Evolutionary conservation across 1,140 invertebrate species (phyloP).

Genomic region (Zaprionus kolodkinae): DNA sequence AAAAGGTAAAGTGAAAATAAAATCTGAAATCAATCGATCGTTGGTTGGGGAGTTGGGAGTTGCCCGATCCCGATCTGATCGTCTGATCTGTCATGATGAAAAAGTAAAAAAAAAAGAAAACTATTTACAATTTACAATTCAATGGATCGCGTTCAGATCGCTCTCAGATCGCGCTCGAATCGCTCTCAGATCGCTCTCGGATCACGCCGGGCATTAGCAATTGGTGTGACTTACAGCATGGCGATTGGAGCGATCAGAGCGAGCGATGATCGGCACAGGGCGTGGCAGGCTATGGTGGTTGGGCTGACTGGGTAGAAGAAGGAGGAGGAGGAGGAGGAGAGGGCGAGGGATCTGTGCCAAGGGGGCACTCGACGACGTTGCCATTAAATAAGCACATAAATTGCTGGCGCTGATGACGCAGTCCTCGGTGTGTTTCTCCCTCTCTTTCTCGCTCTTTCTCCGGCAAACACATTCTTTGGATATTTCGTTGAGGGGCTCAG

Average conservation of each 20-base stretch:
- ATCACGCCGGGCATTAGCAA: conserved; percentile 37
- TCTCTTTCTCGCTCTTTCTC: neutral
- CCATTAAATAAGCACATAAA: conserved; percentile 58
- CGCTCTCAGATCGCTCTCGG: neutral
- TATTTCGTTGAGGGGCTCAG: conserved; percentile 4
- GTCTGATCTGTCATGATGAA: conserved; percentile 15
- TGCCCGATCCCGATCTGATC: conserved; percentile 6
- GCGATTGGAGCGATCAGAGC: conserved; percentile 17
- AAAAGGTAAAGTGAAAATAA: conserved; percentile 36
- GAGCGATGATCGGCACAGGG: conserved; percentile 18
- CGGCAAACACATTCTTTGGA: conserved; percentile 31
- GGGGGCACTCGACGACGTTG: conserved; percentile 23
- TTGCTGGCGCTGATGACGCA: conserved; percentile 52
- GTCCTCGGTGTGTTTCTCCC: conserved; percentile 20
- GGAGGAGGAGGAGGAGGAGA: neutral
- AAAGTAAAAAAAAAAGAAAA: conserved; percentile 12
- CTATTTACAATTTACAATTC: conserved; percentile 58
- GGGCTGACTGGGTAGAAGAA: neutral
- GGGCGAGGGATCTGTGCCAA: neutral
- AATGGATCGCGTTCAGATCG: conserved; percentile 38
- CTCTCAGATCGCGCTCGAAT: neutral
- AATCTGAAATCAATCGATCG: conserved; percentile 50
- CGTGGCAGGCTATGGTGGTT: conserved; percentile 25
- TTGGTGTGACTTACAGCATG: conserved; percentile 50
- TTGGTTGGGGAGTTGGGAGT: neutral